Evolutionary conservation across 2,113 vertebrate species (phyloP), one percentile per base, ranked within the genome.

Genomic region (Trinectes maculatus): DNA sequence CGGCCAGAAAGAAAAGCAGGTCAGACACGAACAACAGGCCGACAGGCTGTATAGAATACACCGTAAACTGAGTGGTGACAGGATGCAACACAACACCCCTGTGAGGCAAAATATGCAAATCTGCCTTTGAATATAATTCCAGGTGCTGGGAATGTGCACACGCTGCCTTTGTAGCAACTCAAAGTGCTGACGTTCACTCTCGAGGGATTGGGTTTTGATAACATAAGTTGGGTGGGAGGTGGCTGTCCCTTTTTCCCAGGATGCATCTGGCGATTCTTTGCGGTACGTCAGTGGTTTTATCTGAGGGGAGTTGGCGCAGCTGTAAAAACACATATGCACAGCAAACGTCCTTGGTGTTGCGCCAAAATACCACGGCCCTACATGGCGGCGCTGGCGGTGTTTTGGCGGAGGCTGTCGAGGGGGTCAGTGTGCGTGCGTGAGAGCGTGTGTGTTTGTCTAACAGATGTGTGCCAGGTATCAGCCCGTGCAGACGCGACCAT

Each of bases 401-500:
- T 66, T 67, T 75, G 37, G 24, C 47, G 12, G 8, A 58, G 74
- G 26, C 53, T 59, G 37, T 59, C 59, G 72, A 52, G 46, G 47
- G 31, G 67, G 36, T 59, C 44, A 42, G 59, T 62, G 44, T 31
- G 48, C 11, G 10, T 11, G 8, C 6, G 26, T 31, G 25, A 11
- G 13, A 16, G 7, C 9, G 26, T 9, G 26, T 49, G 47, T 29
- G 25, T 49, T 15, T 46, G 11, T 21, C n/a, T 40, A 46, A 16
- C 42, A 2, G 7, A 26, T n/a, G 2, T n/a, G 43, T 52, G 53
- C 18, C 59, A 72, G 68, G 79, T 79, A 79, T 60, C 68, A 65
- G 55, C 69, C 56, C 73, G 60, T 80, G 76, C 89, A 89, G 86
- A 87, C 79, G 82, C 76, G 75, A 83, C 84, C 83, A 66, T 81